Evolutionary conservation across 2,113 vertebrate species (phyloP).

Genomic region (Andinoacara biseriatus): DNA sequence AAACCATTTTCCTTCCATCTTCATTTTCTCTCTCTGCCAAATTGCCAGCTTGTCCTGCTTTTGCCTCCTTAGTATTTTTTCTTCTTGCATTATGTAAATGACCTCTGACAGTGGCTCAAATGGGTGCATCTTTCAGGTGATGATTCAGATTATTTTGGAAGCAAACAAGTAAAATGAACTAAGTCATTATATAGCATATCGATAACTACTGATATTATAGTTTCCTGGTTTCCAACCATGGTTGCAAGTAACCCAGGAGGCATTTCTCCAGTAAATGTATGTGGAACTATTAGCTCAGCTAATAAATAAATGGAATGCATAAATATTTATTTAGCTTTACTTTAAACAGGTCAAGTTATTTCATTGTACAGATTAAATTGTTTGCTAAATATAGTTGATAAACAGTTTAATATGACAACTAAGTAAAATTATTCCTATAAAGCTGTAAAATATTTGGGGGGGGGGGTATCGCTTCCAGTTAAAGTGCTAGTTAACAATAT

Average conservation of each 20-base stretch:
- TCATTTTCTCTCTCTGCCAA: slow-evolving; percentile 68
- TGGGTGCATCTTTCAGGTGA: slow-evolving; percentile 40
- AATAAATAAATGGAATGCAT: not conserved
- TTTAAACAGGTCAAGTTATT: not conserved
- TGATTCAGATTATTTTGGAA: not conserved
- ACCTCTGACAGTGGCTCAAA: slow-evolving; percentile 63
- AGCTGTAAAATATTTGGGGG: too few relatives aligned
- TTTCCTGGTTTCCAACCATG: not conserved
- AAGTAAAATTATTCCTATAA: too few relatives aligned
- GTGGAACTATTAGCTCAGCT: not conserved
- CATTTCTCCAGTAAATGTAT: not conserved
- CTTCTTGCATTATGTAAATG: slow-evolving; percentile 75
- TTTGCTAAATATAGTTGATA: not conserved
- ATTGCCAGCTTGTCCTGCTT: slow-evolving; percentile 50
- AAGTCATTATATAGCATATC: not conserved
- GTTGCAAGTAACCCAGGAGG: not conserved
- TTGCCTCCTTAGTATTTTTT: slow-evolving; percentile 61
- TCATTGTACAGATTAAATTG: not conserved
- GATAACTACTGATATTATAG: not conserved
- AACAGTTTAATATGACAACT: too few relatives aligned
- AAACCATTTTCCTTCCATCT: slow-evolving; percentile 67
- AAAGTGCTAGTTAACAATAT: not conserved
- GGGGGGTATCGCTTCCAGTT: too few relatives aligned
- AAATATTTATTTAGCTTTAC: not conserved
- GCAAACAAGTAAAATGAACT: slow-evolving; percentile 12